phyloP scores from a whole-genome alignment of 2,797 vertebrate species.

The Naso thynnoides region DNA sequence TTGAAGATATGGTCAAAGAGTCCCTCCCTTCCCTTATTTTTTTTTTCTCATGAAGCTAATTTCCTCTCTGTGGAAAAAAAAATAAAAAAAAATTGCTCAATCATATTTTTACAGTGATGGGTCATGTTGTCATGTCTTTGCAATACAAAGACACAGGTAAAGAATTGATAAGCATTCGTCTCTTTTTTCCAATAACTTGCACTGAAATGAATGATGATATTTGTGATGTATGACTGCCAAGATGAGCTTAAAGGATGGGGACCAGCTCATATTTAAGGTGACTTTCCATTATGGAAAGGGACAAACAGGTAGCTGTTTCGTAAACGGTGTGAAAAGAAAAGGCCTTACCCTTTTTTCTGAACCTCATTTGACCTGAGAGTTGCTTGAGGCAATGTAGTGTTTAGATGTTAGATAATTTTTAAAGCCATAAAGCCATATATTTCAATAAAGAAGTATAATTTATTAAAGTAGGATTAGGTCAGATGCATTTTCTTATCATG shows the following conservation, averaged over 20 bases:
- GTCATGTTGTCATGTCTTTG: too few species aligned
- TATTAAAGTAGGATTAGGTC: background rate
- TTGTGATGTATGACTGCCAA: constrained; percentile 17
- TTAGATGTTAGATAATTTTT: background rate
- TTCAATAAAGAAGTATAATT: background rate
- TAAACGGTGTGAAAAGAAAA: background rate
- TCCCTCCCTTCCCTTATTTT: constrained; percentile 5
- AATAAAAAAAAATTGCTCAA: constrained; percentile 29
- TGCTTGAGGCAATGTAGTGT: background rate
- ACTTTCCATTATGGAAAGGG: constrained; percentile 19
- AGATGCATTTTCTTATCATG: background rate
- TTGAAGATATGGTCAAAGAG: constrained; percentile 3
- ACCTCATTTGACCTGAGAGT: constrained; percentile 22
- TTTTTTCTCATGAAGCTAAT: background rate
- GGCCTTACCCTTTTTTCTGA: background rate
- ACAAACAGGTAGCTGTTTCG: background rate
- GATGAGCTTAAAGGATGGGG: constrained; percentile 31
- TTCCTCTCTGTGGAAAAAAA: background rate
- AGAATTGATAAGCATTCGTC: background rate
- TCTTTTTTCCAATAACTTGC: background rate
- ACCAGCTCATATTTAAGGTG: background rate
- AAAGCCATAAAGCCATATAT: background rate
- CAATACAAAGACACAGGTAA: background rate
- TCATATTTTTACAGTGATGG: background rate
- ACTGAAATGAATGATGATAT: background rate